These are phyloP conservation scores for Drosophila paranaensis DNA, from an alignment of 2,888 invertebrate species.

Conservation along the genomic window DNA sequence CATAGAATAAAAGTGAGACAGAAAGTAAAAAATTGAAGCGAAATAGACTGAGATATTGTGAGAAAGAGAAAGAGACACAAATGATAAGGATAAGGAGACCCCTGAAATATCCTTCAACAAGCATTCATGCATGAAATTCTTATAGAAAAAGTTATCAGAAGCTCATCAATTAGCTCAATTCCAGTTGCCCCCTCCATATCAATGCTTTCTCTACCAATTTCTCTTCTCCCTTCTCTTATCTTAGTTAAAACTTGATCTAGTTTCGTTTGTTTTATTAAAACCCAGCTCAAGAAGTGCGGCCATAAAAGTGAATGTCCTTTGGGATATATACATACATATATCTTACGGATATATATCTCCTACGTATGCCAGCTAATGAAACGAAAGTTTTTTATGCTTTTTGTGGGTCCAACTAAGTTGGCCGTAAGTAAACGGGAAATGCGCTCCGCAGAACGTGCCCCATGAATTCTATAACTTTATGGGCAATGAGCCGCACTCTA, in stretches of 20 bases:
- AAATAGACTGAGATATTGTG: neutral
- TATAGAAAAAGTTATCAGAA: neutral
- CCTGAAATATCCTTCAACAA: no score
- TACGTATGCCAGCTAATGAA: slow-evolving; percentile 59
- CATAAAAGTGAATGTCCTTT: slow-evolving; percentile 48
- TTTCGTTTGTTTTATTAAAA: slow-evolving; percentile 37
- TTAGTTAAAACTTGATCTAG: neutral
- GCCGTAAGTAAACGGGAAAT: slow-evolving; percentile 72
- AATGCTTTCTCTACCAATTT: neutral
- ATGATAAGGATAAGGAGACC: no score
- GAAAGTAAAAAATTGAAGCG: neutral
- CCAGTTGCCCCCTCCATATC: neutral
- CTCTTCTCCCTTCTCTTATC: neutral
- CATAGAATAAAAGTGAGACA: no score
- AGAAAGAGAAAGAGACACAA: neutral
- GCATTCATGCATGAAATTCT: no score
- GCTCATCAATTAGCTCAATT: neutral
- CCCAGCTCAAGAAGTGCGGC: slow-evolving; percentile 28
- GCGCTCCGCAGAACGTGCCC: slow-evolving; percentile 63
- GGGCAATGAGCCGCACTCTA: slow-evolving; percentile 74
- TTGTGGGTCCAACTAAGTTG: slow-evolving; percentile 32
- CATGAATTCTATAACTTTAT: slow-evolving; percentile 79
- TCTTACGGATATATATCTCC: neutral
- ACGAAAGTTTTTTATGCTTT: slow-evolving; percentile 46
- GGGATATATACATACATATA: neutral